These are phyloP conservation scores for Cynopterus sphinx DNA, from an alignment of 2,797 vertebrate genomes.

Conservation along the genomic window DNA sequence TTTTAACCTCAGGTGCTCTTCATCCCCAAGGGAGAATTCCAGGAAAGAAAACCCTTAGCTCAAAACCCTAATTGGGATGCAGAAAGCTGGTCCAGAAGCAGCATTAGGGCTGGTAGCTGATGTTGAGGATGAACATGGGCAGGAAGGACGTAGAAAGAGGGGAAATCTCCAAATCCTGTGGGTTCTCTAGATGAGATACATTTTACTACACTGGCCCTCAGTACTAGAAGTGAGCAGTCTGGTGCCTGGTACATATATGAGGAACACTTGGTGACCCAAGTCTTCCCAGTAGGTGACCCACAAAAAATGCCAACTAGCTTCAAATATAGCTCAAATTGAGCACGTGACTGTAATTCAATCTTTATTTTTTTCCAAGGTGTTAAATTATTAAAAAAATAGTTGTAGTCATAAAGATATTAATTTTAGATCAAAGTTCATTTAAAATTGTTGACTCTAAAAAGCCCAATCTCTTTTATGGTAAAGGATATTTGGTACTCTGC, in stretches of 20 bases:
- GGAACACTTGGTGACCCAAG: background rate
- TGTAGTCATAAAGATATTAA: background rate
- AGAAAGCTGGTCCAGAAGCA: background rate
- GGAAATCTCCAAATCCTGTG: background rate
- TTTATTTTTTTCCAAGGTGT: background rate
- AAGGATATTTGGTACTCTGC: background rate
- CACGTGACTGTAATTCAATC: background rate
- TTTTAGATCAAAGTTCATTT: slow-evolving; percentile 33
- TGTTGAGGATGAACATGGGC: background rate
- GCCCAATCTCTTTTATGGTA: background rate
- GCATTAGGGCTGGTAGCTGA: background rate
- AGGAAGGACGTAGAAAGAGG: background rate
- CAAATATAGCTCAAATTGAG: background rate
- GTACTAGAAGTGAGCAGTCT: background rate
- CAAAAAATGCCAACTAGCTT: background rate
- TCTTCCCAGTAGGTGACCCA: background rate
- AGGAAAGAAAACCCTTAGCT: slow-evolving; percentile 12
- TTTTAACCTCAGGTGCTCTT: slow-evolving; percentile 35
- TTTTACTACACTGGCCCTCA: background rate
- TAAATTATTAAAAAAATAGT: background rate
- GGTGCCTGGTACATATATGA: background rate
- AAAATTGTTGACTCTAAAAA: background rate
- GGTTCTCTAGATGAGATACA: background rate
- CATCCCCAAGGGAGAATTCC: slow-evolving; percentile 42
- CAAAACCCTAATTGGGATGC: background rate